Base-by-base conservation (phyloP, 2,797 vertebrate species). In the Pipistrellus nathusii region DNA sequence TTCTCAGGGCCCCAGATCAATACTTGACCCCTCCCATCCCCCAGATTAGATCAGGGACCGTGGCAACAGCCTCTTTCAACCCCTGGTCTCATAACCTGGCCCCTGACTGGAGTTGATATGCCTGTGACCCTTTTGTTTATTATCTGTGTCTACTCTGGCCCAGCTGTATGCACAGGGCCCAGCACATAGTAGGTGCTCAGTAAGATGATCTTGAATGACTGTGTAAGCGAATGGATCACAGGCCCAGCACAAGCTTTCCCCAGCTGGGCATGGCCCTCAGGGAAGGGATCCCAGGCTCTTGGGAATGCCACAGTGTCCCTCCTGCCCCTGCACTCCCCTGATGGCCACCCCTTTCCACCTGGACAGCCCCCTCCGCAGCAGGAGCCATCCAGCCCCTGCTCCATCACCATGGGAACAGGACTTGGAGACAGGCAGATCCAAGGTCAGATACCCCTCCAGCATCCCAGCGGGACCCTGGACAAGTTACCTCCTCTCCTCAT, bases 241-340 rank as follows among this genome's bases (percentile, higher is more conserved):
- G 68, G 46, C 6, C 25, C 20, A 17, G 44, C 48, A 4, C 2
- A 17, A 17, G 27, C 38, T 18, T 27, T 11, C 21, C 41, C 32
- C 17, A 11, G 38, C 35, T 17, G 12, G 2, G 7, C 0, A 59
- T 11, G 27, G 57, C 17, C 57, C 51, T 23, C 69, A 1, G 0
- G 23, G 10, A 5, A 59, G 38, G 73, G 17, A 8, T 12, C 59
- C 18, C 35, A 14, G 85, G 72, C n/a, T 53, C 48, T 41, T 41
- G 62, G n/a, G 27, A 53, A 69, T 69, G 38, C 75, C 78, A 75
- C 18, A 10, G 71, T 17, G 76, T 15, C 66, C 55, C 21, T 12
- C 23, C 11, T 3, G 2, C 46, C 12, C 6, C 15, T 8, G 25
- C 38, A 13, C 25, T 18, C 18, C 46, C 75, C 14, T 4, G 17